Evolutionary conservation across 2,888 invertebrate species (phyloP).

Genomic region (Ligdia adustata): DNA sequence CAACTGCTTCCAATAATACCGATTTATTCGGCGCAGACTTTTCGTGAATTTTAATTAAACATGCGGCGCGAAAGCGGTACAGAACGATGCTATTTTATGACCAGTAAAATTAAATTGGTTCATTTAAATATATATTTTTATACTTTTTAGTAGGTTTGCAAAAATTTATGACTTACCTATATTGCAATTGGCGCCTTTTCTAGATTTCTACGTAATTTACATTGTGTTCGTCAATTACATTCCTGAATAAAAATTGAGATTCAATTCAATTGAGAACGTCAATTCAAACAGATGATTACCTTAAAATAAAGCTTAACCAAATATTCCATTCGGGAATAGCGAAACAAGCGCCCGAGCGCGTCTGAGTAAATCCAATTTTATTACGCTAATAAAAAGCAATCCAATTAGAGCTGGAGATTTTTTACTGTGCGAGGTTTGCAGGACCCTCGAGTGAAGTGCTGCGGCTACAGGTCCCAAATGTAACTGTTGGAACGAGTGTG

Average conservation of each 20-base stretch:
- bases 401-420: constrained; percentile 77
- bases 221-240: no score
- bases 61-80: constrained; percentile 9
- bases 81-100: constrained; percentile 8
- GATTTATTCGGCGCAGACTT: constrained; percentile 49
- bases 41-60: constrained; percentile 42
- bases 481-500: constrained; percentile 53
- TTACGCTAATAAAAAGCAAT: constrained; percentile 80
- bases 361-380: constrained; percentile 77
- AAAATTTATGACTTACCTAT: no score
- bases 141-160: no score
- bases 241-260: background rate
- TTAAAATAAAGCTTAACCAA: constrained; percentile 40
- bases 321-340: constrained; percentile 57
- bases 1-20: constrained; percentile 57
- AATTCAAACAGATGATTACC: constrained; percentile 19
- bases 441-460: constrained; percentile 58
- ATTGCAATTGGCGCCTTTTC: no score
- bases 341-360: constrained; percentile 59
- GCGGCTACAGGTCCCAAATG: constrained; percentile 57
- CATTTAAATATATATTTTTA: no score
- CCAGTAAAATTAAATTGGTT: background rate
- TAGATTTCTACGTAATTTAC: no score
- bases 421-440: constrained; percentile 64
- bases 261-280: background rate